These are phyloP conservation scores for Liparis tanakae DNA, from an alignment of 2,797 vertebrate species.

Conservation along the genomic window DNA sequence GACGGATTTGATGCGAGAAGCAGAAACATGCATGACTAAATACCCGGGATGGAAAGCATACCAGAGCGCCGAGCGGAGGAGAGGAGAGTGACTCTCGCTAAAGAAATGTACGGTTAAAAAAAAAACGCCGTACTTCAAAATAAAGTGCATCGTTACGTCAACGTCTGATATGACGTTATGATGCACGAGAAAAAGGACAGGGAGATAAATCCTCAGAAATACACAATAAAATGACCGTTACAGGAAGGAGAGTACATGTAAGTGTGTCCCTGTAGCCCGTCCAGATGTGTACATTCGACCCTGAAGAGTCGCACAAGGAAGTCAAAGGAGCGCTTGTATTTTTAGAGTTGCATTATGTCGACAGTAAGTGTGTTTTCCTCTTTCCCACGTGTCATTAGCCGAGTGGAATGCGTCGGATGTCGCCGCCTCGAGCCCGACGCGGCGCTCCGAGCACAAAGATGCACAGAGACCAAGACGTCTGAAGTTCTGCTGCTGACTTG, in stretches of 20 bases:
- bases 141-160: neutral
- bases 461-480: slow-evolving; percentile 17
- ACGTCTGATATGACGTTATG: neutral
- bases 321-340: neutral
- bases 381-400: too few relatives aligned
- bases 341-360: neutral
- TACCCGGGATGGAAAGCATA: slow-evolving; percentile 12
- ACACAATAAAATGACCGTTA: neutral
- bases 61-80: neutral
- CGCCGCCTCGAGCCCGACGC: neutral
- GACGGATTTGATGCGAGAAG: slow-evolving; percentile 29
- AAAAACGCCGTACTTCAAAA: neutral
- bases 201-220: neutral
- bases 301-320: neutral
- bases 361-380: neutral
- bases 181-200: neutral
- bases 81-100: neutral
- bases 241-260: neutral
- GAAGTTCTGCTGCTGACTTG: slow-evolving; percentile 40
- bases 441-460: slow-evolving; percentile 6
- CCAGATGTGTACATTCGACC: neutral
- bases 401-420: slow-evolving; percentile 11
- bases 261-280: neutral
- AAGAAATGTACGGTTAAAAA: neutral
- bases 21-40: slow-evolving; percentile 40